These are phyloP conservation scores for Tiliqua scincoides DNA, from an alignment of 2,113 vertebrate species.

Conservation along the genomic window DNA sequence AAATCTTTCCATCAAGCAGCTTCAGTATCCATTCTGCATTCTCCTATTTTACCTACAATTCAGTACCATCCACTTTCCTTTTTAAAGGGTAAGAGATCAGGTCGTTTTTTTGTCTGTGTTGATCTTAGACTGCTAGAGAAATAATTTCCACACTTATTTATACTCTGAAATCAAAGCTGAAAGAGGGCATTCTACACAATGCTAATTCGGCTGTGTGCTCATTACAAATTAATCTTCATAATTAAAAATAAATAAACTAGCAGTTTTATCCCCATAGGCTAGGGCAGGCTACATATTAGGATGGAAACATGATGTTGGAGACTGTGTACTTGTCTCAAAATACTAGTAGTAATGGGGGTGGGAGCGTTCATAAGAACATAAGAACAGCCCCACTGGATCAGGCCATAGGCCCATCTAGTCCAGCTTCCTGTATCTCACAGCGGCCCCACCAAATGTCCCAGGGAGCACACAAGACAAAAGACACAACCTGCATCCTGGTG, in stretches of 20 bases:
- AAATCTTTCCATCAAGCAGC: not conserved
- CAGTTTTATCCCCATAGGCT: not conserved
- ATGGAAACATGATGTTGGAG: not conserved
- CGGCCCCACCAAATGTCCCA: too few relatives aligned
- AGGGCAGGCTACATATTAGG: not conserved
- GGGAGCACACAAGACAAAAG: too few relatives aligned
- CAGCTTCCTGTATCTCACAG: too few relatives aligned
- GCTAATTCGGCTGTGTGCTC: not conserved
- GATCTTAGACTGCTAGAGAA: too few relatives aligned
- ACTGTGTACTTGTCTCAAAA: not conserved
- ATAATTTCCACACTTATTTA: not conserved
- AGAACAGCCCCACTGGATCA: too few relatives aligned
- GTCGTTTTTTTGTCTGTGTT: not conserved
- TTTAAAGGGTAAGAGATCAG: not conserved
- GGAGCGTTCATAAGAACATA: too few relatives aligned
- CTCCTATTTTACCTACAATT: not conserved
- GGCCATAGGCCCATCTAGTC: too few relatives aligned
- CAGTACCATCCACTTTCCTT: too few relatives aligned
- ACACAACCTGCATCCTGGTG: too few relatives aligned
- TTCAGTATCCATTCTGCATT: not conserved
- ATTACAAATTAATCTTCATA: not conserved
- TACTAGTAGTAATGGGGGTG: not conserved
- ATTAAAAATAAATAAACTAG: slow-evolving; percentile 21
- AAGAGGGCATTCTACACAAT: not conserved
- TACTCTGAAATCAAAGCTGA: not conserved